phyloP scores from a whole-genome alignment of 2,797 vertebrate genomes.

The Chlorospingus semifuscus region DNA sequence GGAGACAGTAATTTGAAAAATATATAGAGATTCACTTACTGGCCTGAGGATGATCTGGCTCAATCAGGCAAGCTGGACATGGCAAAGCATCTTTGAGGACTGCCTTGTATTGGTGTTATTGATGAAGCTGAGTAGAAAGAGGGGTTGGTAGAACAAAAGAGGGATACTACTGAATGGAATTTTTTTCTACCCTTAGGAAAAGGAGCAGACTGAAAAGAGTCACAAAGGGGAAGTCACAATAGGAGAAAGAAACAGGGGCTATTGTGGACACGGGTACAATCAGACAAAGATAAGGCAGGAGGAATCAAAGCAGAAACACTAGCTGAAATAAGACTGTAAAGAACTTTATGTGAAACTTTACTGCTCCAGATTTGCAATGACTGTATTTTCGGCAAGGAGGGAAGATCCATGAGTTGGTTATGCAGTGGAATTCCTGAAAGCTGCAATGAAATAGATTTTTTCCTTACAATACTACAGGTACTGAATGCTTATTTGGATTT shows the following conservation, averaged over 20 bases:
- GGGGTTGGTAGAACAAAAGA: conserved; percentile 21
- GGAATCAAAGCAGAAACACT: conserved; percentile 24
- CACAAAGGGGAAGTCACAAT: neutral
- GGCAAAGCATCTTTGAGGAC: neutral
- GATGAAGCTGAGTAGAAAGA: conserved; percentile 33
- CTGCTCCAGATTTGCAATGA: neutral
- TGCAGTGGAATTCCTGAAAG: neutral
- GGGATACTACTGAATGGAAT: neutral
- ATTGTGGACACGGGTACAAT: neutral
- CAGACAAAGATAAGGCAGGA: neutral
- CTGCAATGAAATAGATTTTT: neutral
- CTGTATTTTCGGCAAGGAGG: neutral
- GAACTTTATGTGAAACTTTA: neutral
- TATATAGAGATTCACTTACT: neutral
- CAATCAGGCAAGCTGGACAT: neutral
- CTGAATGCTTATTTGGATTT: neutral
- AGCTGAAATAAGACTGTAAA: neutral
- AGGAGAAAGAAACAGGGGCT: neutral
- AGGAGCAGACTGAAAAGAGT: neutral
- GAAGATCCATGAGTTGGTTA: neutral
- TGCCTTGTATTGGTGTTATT: conserved; percentile 7
- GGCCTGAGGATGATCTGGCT: neutral
- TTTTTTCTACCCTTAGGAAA: neutral
- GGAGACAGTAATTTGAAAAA: neutral
- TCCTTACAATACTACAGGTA: neutral